Percentiles rank a stretch among this genome's conserved stretches.
These are phyloP conservation scores for Anarrhichthys ocellatus DNA, from an alignment of 2,113 vertebrate genomes.

Conservation along the genomic window DNA sequence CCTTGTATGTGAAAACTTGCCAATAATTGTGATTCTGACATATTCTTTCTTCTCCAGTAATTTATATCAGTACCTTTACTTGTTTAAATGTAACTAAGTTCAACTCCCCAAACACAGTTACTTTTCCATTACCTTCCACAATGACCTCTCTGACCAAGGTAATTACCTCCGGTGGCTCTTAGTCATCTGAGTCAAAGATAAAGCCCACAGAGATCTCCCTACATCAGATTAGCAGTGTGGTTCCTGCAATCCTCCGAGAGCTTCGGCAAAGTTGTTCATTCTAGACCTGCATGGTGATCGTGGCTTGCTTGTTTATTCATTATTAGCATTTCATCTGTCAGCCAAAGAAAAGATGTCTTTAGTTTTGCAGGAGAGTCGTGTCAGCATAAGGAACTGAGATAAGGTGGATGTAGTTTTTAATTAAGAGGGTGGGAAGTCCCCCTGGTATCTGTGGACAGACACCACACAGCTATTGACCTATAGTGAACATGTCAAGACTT, in stretches of 20 bases:
- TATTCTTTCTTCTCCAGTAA: background rate
- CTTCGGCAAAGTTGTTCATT: constrained; percentile 44
- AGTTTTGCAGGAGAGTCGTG: constrained; percentile 66
- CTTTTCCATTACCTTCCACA: constrained; percentile 65
- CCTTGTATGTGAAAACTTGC: background rate
- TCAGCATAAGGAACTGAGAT: constrained; percentile 73
- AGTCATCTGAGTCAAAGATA: constrained; percentile 66
- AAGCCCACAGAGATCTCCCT: constrained; percentile 64
- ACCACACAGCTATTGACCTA: constrained; percentile 75
- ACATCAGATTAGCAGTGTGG: constrained; percentile 62
- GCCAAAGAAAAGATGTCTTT: constrained; percentile 63
- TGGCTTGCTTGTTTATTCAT: constrained; percentile 69
- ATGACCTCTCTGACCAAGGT: constrained; percentile 73
- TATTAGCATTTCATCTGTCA: constrained; percentile 69
- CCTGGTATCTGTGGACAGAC: constrained; percentile 68
- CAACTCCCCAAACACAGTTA: constrained; percentile 55
- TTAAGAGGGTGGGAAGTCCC: constrained; percentile 71
- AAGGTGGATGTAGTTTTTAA: constrained; percentile 76
- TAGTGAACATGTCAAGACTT: constrained; percentile 74
- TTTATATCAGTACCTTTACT: constrained; percentile 36
- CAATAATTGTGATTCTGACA: background rate
- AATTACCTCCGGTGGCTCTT: constrained; percentile 72
- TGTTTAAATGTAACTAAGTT: constrained; percentile 58
- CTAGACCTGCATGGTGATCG: constrained; percentile 41
- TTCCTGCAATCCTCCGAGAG: constrained; percentile 52